These are phyloP conservation scores for Notothenia rossii DNA, from an alignment of 2,113 vertebrate species.

Conservation along the genomic window DNA sequence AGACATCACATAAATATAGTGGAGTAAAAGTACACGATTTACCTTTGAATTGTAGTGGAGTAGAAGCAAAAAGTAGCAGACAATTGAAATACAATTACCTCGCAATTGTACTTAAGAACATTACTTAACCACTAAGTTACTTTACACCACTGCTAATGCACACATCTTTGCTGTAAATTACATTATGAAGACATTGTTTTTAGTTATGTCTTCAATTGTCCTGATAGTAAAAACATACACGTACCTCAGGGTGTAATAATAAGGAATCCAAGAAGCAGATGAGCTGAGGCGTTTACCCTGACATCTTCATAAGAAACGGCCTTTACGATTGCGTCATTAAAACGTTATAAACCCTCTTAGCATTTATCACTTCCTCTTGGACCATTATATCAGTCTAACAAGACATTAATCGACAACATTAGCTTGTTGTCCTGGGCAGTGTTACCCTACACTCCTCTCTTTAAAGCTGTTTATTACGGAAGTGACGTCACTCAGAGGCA, in stretches of 20 bases:
- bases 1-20: too few relatives aligned
- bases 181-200: not conserved
- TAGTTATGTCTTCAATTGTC: not conserved
- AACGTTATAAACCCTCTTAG: not conserved
- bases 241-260: constrained; percentile 22
- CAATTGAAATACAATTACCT: too few relatives aligned
- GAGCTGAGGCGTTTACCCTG: constrained; percentile 37
- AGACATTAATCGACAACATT: not conserved
- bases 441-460: constrained; percentile 7
- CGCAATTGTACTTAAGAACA: too few relatives aligned
- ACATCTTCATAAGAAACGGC: constrained; percentile 16
- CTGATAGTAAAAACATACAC: constrained; percentile 33
- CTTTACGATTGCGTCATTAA: constrained; percentile 19
- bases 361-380: not conserved
- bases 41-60: too few relatives aligned
- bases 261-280: constrained; percentile 23
- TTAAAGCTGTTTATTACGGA: constrained; percentile 69
- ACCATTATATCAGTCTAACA: not conserved
- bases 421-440: not conserved
- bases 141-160: not conserved
- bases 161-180: not conserved
- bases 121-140: too few relatives aligned
- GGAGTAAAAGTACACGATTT: too few relatives aligned
- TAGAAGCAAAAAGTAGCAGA: too few relatives aligned
- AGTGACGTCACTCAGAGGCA: constrained; percentile 43